Evolutionary conservation across 2,888 invertebrate species (phyloP).

Genomic region (Cryptocephalus moraei): DNA sequence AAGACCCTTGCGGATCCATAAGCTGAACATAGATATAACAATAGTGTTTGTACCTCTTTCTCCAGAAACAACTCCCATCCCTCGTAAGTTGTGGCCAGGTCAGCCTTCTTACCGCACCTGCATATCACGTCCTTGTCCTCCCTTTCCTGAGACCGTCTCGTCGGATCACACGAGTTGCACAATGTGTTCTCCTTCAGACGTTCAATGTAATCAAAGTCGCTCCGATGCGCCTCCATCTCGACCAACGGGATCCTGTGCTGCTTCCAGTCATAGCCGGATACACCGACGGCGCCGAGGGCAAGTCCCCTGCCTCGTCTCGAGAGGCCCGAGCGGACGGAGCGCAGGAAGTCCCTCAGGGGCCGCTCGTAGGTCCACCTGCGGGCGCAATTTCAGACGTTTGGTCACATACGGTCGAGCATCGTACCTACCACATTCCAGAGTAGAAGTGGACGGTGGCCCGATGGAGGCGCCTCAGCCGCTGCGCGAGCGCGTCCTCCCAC

Average conservation of each 20-base stretch:
- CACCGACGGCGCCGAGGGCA: constrained; percentile 45
- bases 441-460: constrained; percentile 37
- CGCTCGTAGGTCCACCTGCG: constrained; percentile 50
- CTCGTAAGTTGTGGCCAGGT: constrained; percentile 29
- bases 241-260: constrained; percentile 46
- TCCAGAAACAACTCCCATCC: constrained; percentile 74
- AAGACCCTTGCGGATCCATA: too few species aligned
- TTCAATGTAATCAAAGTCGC: constrained; percentile 50
- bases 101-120: constrained; percentile 12
- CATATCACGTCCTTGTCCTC: constrained; percentile 13
- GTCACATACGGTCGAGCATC: too few species aligned
- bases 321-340: constrained; percentile 36
- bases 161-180: constrained; percentile 40
- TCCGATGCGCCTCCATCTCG: constrained; percentile 44
- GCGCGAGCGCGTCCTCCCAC: constrained; percentile 44
- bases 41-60: constrained; percentile 28
- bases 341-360: constrained; percentile 45
- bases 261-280: constrained; percentile 52
- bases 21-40: too few species aligned
- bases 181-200: constrained; percentile 43
- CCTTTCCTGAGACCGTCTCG: constrained; percentile 14
- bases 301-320: constrained; percentile 44
- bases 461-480: constrained; percentile 52
- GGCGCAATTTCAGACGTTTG: too few species aligned
- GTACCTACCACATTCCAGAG: too few species aligned